Evolutionary conservation across 2,113 vertebrate species (phyloP), one percentile per base, ranked within the genome.

Genomic region (Neopipo cinnamomea): DNA sequence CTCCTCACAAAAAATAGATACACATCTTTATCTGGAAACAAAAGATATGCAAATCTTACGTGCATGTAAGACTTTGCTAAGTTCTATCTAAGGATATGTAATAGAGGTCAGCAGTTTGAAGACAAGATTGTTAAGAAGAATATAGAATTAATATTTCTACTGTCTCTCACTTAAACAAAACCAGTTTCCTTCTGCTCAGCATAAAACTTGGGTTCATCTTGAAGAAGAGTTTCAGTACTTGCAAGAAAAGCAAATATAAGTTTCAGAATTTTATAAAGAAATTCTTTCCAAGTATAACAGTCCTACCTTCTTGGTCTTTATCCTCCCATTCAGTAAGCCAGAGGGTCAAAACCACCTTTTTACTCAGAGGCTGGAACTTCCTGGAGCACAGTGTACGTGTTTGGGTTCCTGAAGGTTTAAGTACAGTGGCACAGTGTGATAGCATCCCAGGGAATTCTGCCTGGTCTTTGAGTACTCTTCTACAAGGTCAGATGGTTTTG

Each of bases 321-420:
- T 83, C 28, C 20, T 76, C n/a, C 30, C 35, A 12, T 30, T 58
- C 14, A 44, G 12, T 21, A 41, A 89, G 39, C n/a, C n/a, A 56
- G 35, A 67, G 30, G 12, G 27, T 35, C 52, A 76, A 85, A 78
- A 85, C 14, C 18, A 41, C 15, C 27, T 65, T 89, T 68, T 85
- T 33, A 8, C 53, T 59, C 0, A 0, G 20, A 70, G n/a, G 27
- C 11, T 93, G 80, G 50, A 59, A 8, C 20, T 66, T 41, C 25
- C 46, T 50, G 31, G 14, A 73, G 11, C 0, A 1, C 12, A 44
- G 5, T 0, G 0, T 25, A 8, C 0, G 0, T 37, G 12, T 35
- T 53, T 66, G 17, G 22, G 6, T 25, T 77, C 21, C 50, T 31
- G 15, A 42, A 56, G 18, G 3, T 53, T 72, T 27, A 50, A 42